These are phyloP conservation scores for Drosophila emarginata DNA, from an alignment of 2,888 invertebrate species.

Conservation along the genomic window DNA sequence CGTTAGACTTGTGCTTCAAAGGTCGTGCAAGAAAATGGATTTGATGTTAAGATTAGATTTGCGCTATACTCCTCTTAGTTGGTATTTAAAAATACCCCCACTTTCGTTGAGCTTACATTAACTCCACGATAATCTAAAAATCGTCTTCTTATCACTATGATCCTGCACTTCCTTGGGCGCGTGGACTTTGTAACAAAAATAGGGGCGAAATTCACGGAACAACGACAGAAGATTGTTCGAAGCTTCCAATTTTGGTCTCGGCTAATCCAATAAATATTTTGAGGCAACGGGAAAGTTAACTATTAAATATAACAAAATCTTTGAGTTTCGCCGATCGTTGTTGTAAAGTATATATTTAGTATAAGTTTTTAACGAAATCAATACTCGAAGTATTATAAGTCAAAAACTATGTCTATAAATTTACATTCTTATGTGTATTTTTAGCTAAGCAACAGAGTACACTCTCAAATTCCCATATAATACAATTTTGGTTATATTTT, in stretches of 20 bases:
- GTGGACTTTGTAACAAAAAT: neutral
- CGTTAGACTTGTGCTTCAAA: constrained; percentile 2
- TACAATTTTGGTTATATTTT: too few species aligned
- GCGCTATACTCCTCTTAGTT: neutral
- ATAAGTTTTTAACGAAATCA: neutral
- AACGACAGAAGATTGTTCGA: neutral
- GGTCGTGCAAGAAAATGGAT: neutral
- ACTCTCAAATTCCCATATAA: neutral
- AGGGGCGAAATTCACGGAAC: neutral
- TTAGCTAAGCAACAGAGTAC: too few species aligned
- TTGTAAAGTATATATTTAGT: too few species aligned
- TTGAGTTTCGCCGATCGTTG: too few species aligned
- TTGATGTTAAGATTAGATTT: neutral
- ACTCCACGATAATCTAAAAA: neutral
- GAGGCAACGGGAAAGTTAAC: too few species aligned
- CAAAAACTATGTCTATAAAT: too few species aligned
- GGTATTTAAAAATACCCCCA: neutral
- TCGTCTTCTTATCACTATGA: neutral
- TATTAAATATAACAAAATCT: too few species aligned
- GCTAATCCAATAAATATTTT: too few species aligned
- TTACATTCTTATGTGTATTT: too few species aligned
- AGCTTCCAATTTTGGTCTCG: too few species aligned
- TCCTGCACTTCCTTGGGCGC: neutral
- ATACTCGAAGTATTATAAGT: neutral
- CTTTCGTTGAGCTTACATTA: neutral